phyloP scores from a whole-genome alignment of 2,797 vertebrate species.

The Bothrops alternatus region DNA sequence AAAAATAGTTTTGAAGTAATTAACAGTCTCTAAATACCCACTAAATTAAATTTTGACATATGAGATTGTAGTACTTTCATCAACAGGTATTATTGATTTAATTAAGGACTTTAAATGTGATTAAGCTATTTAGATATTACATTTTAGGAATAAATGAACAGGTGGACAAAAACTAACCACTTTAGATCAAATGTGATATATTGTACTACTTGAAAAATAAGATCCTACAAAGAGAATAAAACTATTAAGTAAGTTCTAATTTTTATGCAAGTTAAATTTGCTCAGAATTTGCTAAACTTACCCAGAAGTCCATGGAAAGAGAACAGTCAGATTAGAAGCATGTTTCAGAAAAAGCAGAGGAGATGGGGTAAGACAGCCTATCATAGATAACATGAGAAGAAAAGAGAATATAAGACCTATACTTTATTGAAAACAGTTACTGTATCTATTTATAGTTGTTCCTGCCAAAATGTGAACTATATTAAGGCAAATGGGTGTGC shows the following conservation, averaged over 20 bases:
- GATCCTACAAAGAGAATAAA: not conserved
- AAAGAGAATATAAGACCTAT: not conserved
- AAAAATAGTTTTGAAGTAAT: not conserved
- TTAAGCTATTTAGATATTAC: not conserved
- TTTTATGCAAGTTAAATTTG: not conserved
- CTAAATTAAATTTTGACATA: not conserved
- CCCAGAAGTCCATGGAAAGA: not conserved
- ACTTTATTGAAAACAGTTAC: not conserved
- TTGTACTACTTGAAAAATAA: not conserved
- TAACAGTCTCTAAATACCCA: not conserved
- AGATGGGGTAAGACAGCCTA: not conserved
- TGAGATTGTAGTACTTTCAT: not conserved
- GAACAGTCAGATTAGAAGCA: not conserved
- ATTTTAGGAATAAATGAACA: not conserved
- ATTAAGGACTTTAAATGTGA: not conserved
- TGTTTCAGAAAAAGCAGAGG: not conserved
- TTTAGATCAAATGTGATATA: not conserved
- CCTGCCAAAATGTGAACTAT: not conserved
- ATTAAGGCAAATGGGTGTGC: not conserved
- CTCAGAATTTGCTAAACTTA: not conserved
- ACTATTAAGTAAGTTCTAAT: not conserved
- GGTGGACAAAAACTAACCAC: not conserved
- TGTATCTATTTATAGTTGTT: not conserved
- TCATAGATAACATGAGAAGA: not conserved
- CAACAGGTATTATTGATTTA: not conserved